Percentiles rank a stretch among this genome's conserved stretches.
These are phyloP conservation scores for Atlantisia rogersi DNA, from an alignment of 2,113 vertebrate genomes.

Conservation along the genomic window DNA sequence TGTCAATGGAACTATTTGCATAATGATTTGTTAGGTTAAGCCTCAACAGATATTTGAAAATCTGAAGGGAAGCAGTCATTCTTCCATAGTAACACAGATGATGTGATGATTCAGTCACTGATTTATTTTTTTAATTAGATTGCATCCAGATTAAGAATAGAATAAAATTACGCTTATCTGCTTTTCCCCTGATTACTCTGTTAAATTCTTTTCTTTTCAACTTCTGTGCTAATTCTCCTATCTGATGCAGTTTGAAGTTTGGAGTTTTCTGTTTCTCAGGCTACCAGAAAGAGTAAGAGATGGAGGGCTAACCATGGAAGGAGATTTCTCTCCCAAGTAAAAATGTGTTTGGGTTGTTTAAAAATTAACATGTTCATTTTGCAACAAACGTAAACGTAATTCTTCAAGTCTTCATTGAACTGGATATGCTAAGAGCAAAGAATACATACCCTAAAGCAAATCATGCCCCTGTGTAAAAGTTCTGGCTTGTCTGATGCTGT, in stretches of 20 bases:
- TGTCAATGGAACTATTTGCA: background rate
- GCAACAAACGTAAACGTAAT: background rate
- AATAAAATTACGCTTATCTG: background rate
- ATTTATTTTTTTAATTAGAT: background rate
- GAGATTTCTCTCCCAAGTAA: background rate
- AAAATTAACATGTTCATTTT: background rate
- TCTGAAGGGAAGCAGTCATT: background rate
- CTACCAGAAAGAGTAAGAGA: background rate
- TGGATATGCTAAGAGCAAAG: background rate
- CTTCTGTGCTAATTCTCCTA: background rate
- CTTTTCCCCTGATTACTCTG: background rate
- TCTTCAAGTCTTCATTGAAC: background rate
- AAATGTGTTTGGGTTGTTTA: background rate
- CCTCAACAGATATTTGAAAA: background rate
- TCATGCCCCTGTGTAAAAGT: background rate
- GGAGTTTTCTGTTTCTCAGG: background rate
- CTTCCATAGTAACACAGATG: background rate
- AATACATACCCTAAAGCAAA: background rate
- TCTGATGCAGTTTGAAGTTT: background rate
- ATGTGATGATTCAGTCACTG: background rate
- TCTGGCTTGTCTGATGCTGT: background rate
- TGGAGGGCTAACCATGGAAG: too few relatives aligned
- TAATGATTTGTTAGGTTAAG: background rate
- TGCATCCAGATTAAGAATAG: background rate
- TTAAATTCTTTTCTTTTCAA: background rate